A percentile compares a stretch with the other conserved stretches of the same genome.
These are phyloP conservation scores for Hypomecis punctinalis DNA, from an alignment of 2,888 invertebrate species.

Conservation along the genomic window DNA sequence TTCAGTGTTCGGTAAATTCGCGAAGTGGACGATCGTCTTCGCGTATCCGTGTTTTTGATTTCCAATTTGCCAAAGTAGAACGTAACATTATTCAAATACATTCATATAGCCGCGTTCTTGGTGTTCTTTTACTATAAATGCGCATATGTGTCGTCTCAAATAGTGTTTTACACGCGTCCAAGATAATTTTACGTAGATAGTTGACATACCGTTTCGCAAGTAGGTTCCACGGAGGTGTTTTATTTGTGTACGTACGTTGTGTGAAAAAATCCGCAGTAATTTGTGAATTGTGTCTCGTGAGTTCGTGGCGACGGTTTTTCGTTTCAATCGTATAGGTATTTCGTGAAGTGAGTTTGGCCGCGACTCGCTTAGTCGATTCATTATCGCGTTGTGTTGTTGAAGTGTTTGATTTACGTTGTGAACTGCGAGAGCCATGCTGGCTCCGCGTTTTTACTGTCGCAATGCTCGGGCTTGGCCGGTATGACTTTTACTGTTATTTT, in stretches of 20 bases:
- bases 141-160: slow-evolving; percentile 26
- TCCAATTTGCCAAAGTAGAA: slow-evolving; percentile 47
- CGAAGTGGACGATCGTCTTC: slow-evolving; percentile 49
- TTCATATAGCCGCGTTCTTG: slow-evolving; percentile 30
- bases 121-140: slow-evolving; percentile 30
- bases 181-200: slow-evolving; percentile 69
- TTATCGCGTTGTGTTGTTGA: slow-evolving; percentile 53
- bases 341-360: slow-evolving; percentile 56
- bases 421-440: slow-evolving; percentile 63
- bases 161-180: slow-evolving; percentile 39
- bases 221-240: slow-evolving; percentile 70
- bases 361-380: slow-evolving; percentile 40
- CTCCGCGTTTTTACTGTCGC: slow-evolving; percentile 46
- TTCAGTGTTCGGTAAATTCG: slow-evolving; percentile 67
- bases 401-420: slow-evolving; percentile 50
- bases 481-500: slow-evolving; percentile 36
- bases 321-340: slow-evolving; percentile 51
- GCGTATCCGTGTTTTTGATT: slow-evolving; percentile 39
- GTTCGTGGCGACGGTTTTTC: slow-evolving; percentile 44
- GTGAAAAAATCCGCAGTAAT: slow-evolving; percentile 62
- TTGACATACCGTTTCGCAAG: slow-evolving; percentile 81
- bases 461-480: slow-evolving; percentile 55
- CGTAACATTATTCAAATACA: slow-evolving; percentile 47
- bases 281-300: slow-evolving; percentile 50
- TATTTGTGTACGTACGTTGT: slow-evolving; percentile 78